Evolutionary conservation across 2,113 vertebrate species (phyloP), one percentile per base, ranked within the genome.

Genomic region (Clarias gariepinus): DNA sequence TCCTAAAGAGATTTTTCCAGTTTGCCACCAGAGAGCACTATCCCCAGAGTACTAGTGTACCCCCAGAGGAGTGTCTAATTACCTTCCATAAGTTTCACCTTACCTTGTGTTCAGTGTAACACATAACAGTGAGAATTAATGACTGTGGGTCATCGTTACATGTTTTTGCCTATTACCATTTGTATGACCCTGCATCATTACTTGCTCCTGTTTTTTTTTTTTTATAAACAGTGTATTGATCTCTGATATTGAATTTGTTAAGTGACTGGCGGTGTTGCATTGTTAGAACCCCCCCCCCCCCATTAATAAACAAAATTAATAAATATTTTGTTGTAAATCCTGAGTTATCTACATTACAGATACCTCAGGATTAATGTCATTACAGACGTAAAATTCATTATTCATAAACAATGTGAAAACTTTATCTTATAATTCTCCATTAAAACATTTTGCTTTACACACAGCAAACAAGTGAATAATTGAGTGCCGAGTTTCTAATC

Each of bases 391-490:
- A 71, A 33, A 36, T 28, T 71, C 18, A n/a, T n/a, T n/a, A n/a
- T n/a, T n/a, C n/a, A n/a, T n/a, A n/a, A n/a, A n/a, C 69, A 21
- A 12, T 19, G n/a, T 76, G 41, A 18, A 69, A 18, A 69, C 15
- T 28, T 33, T 16, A 69, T 69, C 66, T 33, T 33, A 69, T 18
- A 33, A 52, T 16, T 11, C n/a, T 76, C 41, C 23, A 76, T 76
- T 76, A 47, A 47, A 76, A 12, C 23, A 25, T 41, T 25, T 47
- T 74, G 30, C 33, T 84, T 36, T 36, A 36, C 33, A 36, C 4
- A 10, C 28, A 74, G 69, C 33, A 60, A 41, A 73, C 74, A 4
- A 25, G 23, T 60, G 55, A 71, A 74, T 84, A 84, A 84, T 16
- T 69, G 12, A 60, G 33, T 18, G 3, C 33, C 52, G 11, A 73